Evolutionary conservation across 1,140 invertebrate species (phyloP).

Genomic region (Propsilocerus akamusi): DNA sequence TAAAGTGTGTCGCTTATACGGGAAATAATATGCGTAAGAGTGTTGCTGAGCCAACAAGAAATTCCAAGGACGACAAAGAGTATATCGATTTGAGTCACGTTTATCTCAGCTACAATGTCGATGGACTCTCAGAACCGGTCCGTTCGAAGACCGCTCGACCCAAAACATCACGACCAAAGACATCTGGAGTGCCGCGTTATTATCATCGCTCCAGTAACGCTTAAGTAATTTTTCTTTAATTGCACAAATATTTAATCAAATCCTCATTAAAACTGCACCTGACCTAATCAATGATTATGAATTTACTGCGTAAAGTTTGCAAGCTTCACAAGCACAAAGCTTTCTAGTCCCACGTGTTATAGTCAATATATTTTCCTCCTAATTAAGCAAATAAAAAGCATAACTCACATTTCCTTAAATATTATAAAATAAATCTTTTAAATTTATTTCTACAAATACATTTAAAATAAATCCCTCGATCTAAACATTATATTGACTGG

Average conservation of each 20-base stretch:
- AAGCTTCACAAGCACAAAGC: too few species aligned
- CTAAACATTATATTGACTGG: constrained; percentile 43
- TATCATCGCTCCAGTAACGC: not conserved
- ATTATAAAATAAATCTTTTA: not conserved
- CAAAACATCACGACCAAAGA: constrained; percentile 17
- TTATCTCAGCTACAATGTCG: constrained; percentile 22
- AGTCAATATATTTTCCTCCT: too few species aligned
- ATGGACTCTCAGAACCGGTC: constrained; percentile 18
- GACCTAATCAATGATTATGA: too few species aligned
- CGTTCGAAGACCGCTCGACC: constrained; percentile 7
- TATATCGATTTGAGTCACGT: constrained; percentile 23
- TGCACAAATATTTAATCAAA: too few species aligned
- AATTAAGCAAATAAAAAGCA: too few species aligned
- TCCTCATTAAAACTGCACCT: too few species aligned
- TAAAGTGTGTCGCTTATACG: constrained; percentile 95
- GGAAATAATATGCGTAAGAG: constrained; percentile 93
- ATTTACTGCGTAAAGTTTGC: too few species aligned
- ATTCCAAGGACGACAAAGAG: constrained; percentile 16
- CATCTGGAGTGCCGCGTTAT: constrained; percentile 19
- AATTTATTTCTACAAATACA: not conserved
- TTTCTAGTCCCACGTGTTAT: too few species aligned
- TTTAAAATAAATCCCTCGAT: constrained; percentile 6
- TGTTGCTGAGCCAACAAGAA: constrained; percentile 16
- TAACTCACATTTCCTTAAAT: not conserved
- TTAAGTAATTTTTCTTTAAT: too few species aligned